Percentiles rank a stretch among this genome's conserved stretches.
Conservation (phyloP, 2,888 invertebrate species). For the Dasypogon diadema region DNA sequence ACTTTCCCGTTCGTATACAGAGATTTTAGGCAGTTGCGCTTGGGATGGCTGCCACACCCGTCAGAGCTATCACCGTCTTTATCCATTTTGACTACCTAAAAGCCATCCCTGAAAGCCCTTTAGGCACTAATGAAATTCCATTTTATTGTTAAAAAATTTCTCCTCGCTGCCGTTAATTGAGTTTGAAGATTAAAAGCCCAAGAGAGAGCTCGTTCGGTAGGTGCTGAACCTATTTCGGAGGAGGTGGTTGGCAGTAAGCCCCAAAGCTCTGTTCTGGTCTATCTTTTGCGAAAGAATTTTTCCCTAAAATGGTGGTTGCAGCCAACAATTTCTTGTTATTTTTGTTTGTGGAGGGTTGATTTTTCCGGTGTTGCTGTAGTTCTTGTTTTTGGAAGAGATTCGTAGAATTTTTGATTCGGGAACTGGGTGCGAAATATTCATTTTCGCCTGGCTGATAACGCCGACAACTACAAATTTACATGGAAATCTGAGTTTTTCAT, state of each 20-base stretch:
- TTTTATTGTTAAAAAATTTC: constrained; percentile 48
- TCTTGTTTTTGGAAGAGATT: constrained; percentile 15
- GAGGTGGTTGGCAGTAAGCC: constrained; percentile 3
- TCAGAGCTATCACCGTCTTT: constrained; percentile 43
- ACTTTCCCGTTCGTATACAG: constrained; percentile 11
- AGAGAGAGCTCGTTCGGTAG: constrained; percentile 16
- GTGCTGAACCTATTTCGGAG: constrained; percentile 12
- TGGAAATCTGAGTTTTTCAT: constrained; percentile 11
- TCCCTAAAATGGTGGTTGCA: constrained; percentile 15
- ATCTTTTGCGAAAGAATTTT: neutral
- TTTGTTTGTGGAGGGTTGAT: constrained; percentile 8
- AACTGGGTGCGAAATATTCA: constrained; percentile 39
- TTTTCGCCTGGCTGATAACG: constrained; percentile 26
- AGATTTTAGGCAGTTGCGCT: constrained; percentile 15
- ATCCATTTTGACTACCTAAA: constrained; percentile 45
- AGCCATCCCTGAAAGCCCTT: constrained; percentile 47
- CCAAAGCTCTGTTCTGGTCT: constrained; percentile 1
- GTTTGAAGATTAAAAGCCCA: constrained; percentile 45
- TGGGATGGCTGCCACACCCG: neutral
- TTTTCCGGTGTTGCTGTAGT: constrained; percentile 23
- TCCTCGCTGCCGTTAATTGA: constrained; percentile 44
- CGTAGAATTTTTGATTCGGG: constrained; percentile 14
- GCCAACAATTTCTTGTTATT: constrained; percentile 23
- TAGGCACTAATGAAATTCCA: constrained; percentile 46
- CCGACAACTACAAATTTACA: constrained; percentile 39